Conservation (phyloP, 1,140 invertebrate species). For the Micrasema minimum region DNA sequence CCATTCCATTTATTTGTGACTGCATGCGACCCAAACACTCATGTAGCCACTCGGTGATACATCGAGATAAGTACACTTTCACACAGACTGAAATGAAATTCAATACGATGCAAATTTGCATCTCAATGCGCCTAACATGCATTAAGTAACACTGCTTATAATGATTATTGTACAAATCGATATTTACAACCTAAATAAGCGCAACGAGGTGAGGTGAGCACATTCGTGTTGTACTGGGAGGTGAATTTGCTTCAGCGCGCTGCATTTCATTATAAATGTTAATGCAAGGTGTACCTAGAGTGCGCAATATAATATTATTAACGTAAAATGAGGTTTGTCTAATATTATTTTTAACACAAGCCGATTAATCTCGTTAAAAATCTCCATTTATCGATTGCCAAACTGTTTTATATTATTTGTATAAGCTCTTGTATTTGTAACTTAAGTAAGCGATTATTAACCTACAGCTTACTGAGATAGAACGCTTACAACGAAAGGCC, state of each 20-base stretch:
- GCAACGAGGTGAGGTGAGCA: neutral
- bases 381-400: neutral
- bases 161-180: neutral
- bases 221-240: constrained; percentile 8
- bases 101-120: too few relatives aligned
- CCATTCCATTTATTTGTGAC: constrained; percentile 24
- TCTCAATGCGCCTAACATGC: too few relatives aligned
- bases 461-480: too few relatives aligned
- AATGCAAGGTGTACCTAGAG: constrained; percentile 3
- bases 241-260: constrained; percentile 8
- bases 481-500: too few relatives aligned
- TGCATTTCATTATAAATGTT: constrained; percentile 30
- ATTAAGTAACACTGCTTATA: too few relatives aligned
- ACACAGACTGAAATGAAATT: neutral
- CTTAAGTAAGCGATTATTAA: too few relatives aligned
- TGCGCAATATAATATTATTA: neutral
- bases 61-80: neutral
- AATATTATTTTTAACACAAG: constrained; percentile 13
- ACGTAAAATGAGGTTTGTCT: constrained; percentile 7
- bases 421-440: too few relatives aligned
- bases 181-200: constrained; percentile 14
- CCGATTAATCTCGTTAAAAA: constrained; percentile 1
- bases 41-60: neutral
- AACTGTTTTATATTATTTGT: too few relatives aligned
- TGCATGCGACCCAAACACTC: neutral